Evolutionary conservation across 2,113 vertebrate species (phyloP).

Genomic region (Ahaetulla prasina): DNA sequence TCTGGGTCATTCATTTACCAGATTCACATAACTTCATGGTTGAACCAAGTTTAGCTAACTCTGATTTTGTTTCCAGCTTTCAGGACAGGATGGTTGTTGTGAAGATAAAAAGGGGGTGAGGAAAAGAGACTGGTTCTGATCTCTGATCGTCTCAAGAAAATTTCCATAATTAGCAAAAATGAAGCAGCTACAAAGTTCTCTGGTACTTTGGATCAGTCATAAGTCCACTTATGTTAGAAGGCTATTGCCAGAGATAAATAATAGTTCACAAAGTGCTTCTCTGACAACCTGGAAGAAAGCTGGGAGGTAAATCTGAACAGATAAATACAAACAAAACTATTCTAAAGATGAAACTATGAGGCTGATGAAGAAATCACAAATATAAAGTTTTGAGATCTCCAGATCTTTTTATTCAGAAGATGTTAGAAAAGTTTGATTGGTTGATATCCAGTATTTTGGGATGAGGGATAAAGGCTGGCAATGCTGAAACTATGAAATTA

Average conservation of each 20-base stretch:
- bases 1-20: neutral
- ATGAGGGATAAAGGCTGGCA: neutral
- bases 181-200: neutral
- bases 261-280: neutral
- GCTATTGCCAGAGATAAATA: neutral
- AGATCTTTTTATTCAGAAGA: neutral
- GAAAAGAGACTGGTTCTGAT: neutral
- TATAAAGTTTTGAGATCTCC: neutral
- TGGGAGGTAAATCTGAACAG: neutral
- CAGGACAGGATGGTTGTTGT: neutral
- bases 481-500: neutral
- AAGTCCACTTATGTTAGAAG: neutral
- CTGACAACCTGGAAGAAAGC: neutral
- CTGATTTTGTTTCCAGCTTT: neutral
- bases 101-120: neutral
- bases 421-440: neutral
- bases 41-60: neutral
- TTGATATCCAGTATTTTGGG: neutral
- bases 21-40: neutral
- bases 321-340: neutral
- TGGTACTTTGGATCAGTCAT: neutral
- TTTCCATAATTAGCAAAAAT: neutral
- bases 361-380: neutral
- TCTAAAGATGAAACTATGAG: neutral
- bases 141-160: neutral